These are phyloP conservation scores for Chaetophractus vellerosus DNA, from an alignment of 2,797 vertebrate species.

Conservation along the genomic window DNA sequence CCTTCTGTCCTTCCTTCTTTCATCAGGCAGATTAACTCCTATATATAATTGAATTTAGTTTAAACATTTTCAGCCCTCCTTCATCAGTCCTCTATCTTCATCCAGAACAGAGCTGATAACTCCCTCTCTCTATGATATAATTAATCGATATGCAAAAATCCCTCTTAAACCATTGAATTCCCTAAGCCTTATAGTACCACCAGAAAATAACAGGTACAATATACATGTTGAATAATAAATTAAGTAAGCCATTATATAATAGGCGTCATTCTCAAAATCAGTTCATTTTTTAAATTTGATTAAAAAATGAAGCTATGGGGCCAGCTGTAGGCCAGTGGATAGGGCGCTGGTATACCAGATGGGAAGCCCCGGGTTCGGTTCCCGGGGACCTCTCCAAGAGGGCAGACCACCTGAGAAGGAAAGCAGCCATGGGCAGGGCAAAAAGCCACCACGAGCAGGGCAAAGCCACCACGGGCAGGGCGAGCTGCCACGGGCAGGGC, in stretches of 20 bases:
- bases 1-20: neutral
- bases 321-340: too few relatives aligned
- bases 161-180: slow-evolving; percentile 1
- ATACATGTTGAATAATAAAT: neutral
- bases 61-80: neutral
- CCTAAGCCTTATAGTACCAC: neutral
- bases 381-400: too few relatives aligned
- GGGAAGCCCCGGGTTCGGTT: too few relatives aligned
- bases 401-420: too few relatives aligned
- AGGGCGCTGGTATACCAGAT: too few relatives aligned
- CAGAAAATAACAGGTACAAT: neutral
- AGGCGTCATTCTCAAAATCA: neutral
- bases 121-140: neutral
- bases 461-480: too few relatives aligned
- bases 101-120: neutral
- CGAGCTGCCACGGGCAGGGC: too few relatives aligned
- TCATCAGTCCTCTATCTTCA: neutral
- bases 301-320: too few relatives aligned
- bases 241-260: slow-evolving; percentile 14
- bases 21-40: neutral
- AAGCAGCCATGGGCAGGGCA: too few relatives aligned
- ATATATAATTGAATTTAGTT: neutral
- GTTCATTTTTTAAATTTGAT: neutral
- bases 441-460: too few relatives aligned
- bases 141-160: neutral